Evolutionary conservation across 1,140 invertebrate genomes (phyloP).

Genomic region (Rhyzopertha dominica): DNA sequence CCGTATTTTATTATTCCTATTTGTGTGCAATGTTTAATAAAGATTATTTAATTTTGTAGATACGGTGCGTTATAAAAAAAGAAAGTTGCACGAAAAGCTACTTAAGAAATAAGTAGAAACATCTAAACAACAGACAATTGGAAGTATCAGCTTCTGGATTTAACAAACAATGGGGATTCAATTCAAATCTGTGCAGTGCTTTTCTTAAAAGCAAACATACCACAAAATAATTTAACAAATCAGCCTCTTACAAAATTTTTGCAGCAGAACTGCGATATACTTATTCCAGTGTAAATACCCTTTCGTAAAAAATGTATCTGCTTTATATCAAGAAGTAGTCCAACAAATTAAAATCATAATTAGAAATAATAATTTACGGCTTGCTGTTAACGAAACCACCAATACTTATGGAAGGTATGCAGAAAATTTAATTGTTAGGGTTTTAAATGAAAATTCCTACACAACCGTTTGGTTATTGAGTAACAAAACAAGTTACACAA

Average conservation of each 20-base stretch:
- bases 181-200: too few relatives aligned
- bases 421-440: constrained; percentile 1
- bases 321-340: background rate
- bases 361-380: background rate
- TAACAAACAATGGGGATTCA: too few relatives aligned
- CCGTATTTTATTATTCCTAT: too few relatives aligned
- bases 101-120: too few relatives aligned
- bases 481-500: too few relatives aligned
- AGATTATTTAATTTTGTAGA: too few relatives aligned
- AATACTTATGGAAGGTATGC: constrained; percentile 1
- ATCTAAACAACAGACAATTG: too few relatives aligned
- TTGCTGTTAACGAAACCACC: background rate
- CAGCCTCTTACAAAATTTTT: background rate
- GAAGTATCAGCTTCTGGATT: too few relatives aligned
- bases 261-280: background rate
- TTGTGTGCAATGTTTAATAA: too few relatives aligned
- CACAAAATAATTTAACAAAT: background rate
- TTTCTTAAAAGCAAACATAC: constrained; percentile 4
- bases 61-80: too few relatives aligned
- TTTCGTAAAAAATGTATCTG: background rate
- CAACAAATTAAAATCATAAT: background rate
- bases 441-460: background rate
- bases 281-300: background rate
- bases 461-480: background rate
- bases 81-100: too few relatives aligned